These are phyloP conservation scores for Apteryx owenii DNA, from an alignment of 2,113 vertebrate species.

Conservation along the genomic window DNA sequence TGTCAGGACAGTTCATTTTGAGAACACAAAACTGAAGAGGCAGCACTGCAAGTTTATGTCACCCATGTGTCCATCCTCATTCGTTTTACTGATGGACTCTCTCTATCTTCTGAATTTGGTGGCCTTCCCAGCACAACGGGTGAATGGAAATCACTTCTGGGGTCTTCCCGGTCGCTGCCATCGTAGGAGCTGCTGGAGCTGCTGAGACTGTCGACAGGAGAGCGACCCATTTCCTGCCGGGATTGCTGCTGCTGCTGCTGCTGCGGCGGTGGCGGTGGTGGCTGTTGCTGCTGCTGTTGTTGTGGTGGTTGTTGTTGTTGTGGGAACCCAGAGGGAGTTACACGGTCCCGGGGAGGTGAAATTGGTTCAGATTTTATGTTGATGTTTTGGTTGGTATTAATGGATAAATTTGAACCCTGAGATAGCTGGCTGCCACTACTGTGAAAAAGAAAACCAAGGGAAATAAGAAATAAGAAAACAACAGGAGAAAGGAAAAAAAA, in stretches of 20 bases:
- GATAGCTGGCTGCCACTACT: constrained; percentile 94
- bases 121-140: constrained; percentile 88
- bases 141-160: constrained; percentile 92
- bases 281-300: constrained; percentile 66
- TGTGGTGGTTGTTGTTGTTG: constrained; percentile 79
- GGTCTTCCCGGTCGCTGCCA: constrained; percentile 95
- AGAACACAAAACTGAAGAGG: constrained; percentile 44
- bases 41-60: constrained; percentile 82
- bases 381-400: constrained; percentile 95
- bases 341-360: constrained; percentile 93
- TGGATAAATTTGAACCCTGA: constrained; percentile 96
- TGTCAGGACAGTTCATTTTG: constrained; percentile 82
- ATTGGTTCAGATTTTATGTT: constrained; percentile 98
- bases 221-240: constrained; percentile 94
- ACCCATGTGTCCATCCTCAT: constrained; percentile 99
- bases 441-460: constrained; percentile 20
- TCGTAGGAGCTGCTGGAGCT: constrained; percentile 98
- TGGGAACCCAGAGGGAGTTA: constrained; percentile 90
- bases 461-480: background rate
- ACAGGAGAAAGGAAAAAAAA: background rate
- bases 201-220: constrained; percentile 97
- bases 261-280: constrained; percentile 36
- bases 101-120: constrained; percentile 85
- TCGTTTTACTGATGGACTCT: constrained; percentile 95
- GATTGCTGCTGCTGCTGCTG: constrained; percentile 80